A percentile compares a stretch with the other conserved stretches of the same genome.
Conservation (phyloP, 2,888 invertebrate genomes). For the Oligia fasciuncula region DNA sequence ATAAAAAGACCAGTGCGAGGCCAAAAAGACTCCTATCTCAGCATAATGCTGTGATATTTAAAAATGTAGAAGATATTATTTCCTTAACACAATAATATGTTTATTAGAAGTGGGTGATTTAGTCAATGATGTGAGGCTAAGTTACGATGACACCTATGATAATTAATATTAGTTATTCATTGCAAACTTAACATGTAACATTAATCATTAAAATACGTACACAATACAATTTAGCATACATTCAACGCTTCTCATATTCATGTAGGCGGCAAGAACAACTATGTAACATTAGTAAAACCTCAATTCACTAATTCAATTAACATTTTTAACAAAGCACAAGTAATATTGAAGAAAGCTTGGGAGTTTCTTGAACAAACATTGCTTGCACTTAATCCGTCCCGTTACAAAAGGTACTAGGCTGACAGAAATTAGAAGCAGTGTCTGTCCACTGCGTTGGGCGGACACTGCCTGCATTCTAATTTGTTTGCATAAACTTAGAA, state of each 20-base stretch:
- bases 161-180: constrained; percentile 41
- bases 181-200: constrained; percentile 35
- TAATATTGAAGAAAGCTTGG: constrained; percentile 71
- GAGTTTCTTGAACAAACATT: constrained; percentile 73
- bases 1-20: neutral
- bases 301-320: constrained; percentile 79
- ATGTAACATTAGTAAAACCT: constrained; percentile 62
- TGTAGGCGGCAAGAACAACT: constrained; percentile 68
- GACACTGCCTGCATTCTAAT: constrained; percentile 75
- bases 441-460: constrained; percentile 63
- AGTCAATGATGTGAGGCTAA: constrained; percentile 38
- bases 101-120: constrained; percentile 31
- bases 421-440: constrained; percentile 75
- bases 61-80: neutral
- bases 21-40: neutral
- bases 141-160: constrained; percentile 46
- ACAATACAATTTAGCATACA: constrained; percentile 48
- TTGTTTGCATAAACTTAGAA: constrained; percentile 81
- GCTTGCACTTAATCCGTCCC: constrained; percentile 82
- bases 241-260: constrained; percentile 28
- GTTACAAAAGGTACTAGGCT: constrained; percentile 77
- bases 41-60: neutral
- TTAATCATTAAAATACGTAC: constrained; percentile 43
- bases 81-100: neutral
- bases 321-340: constrained; percentile 76